Evolutionary conservation across 2,888 invertebrate genomes (phyloP).

Genomic region (Catocala sponsa): DNA sequence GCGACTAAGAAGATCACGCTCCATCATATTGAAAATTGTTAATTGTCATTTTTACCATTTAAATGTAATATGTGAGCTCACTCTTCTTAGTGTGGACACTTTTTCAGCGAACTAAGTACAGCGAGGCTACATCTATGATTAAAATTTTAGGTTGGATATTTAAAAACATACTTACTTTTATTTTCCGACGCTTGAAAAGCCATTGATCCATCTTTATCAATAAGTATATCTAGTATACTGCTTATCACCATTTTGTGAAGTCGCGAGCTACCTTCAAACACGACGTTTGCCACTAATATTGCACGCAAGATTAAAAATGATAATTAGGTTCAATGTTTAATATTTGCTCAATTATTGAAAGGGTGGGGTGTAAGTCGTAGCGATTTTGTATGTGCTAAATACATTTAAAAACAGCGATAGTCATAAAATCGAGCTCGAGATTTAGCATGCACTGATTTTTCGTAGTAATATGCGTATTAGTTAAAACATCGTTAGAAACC

Average conservation of each 20-base stretch:
- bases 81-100: too few relatives aligned
- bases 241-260: background rate
- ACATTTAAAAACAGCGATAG: background rate
- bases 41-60: too few relatives aligned
- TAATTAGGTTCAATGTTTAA: background rate
- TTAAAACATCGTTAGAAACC: background rate
- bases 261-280: background rate
- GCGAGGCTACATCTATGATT: too few relatives aligned
- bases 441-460: too few relatives aligned
- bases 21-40: too few relatives aligned
- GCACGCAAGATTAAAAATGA: background rate
- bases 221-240: background rate
- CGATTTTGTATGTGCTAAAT: background rate
- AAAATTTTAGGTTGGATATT: background rate
- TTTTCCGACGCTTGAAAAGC: slow-evolving; percentile 2
- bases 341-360: background rate
- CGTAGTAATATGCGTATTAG: background rate
- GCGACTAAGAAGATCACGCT: too few relatives aligned
- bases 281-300: background rate
- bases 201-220: slow-evolving; percentile 4
- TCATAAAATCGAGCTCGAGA: too few relatives aligned
- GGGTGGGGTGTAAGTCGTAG: background rate
- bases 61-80: too few relatives aligned
- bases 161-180: background rate
- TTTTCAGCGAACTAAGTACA: too few relatives aligned